These are phyloP conservation scores for Ameiurus melas DNA, from an alignment of 2,113 vertebrate species.

Conservation along the genomic window DNA sequence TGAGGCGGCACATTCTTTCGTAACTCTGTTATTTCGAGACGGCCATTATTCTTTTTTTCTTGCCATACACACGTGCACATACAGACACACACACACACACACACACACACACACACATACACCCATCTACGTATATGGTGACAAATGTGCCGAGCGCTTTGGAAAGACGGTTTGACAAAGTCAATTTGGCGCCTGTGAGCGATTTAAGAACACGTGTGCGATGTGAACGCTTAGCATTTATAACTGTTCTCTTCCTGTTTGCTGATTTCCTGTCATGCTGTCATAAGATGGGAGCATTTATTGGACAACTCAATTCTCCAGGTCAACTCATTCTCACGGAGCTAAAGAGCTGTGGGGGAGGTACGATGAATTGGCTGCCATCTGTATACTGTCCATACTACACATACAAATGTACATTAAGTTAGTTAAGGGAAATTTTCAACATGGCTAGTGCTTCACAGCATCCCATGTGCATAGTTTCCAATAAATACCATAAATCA, in stretches of 20 bases:
- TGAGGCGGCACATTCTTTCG: constrained; percentile 32
- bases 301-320: constrained; percentile 56
- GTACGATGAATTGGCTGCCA: no score
- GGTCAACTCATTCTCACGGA: neutral
- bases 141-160: constrained; percentile 61
- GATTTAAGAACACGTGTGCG: constrained; percentile 46
- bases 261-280: constrained; percentile 55
- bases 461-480: neutral
- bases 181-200: constrained; percentile 57
- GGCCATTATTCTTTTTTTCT: constrained; percentile 39
- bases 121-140: constrained; percentile 33
- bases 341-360: constrained; percentile 65
- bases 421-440: neutral
- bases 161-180: constrained; percentile 63
- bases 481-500: neutral
- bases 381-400: neutral
- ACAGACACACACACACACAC: neutral
- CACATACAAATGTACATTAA: neutral
- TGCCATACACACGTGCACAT: constrained; percentile 39
- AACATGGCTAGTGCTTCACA: neutral
- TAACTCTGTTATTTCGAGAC: constrained; percentile 38
- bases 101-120: neutral
- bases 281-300: constrained; percentile 53
- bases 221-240: constrained; percentile 52
- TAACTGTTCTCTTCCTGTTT: constrained; percentile 55